A percentile compares a stretch with the other conserved stretches of the same genome.
Evolutionary conservation across 2,888 invertebrate genomes (phyloP).

Genomic region (Hypercompe scribonia): DNA sequence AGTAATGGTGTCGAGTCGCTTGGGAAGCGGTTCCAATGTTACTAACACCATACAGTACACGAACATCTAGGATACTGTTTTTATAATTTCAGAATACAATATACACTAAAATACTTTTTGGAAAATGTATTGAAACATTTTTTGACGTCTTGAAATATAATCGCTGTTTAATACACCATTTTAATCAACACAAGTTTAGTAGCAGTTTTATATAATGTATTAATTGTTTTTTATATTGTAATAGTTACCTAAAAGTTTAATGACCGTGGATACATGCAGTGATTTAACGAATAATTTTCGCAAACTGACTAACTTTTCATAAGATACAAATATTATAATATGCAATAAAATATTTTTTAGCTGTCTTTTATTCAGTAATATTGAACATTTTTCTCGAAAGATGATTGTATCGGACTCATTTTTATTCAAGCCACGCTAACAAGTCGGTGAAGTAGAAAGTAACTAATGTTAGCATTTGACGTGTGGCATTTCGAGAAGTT

Average conservation of each 20-base stretch:
- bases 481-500: background rate
- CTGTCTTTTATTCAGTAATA: background rate
- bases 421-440: background rate
- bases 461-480: background rate
- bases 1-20: slow-evolving; percentile 45
- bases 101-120: no score
- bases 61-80: slow-evolving; percentile 17
- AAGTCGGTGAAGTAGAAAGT: background rate
- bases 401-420: background rate
- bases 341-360: background rate
- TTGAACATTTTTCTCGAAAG: background rate
- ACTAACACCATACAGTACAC: slow-evolving; percentile 9
- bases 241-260: no score
- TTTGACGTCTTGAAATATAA: no score
- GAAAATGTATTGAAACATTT: no score
- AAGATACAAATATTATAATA: no score
- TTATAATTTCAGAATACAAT: no score
- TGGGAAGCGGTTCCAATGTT: slow-evolving; percentile 26
- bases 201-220: background rate
- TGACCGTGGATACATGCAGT: no score
- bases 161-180: no score
- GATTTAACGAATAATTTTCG: background rate
- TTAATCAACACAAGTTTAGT: no score
- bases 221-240: background rate
- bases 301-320: background rate